Percentiles rank a stretch among this genome's conserved stretches.
Conservation (phyloP, 2,888 invertebrate species). For the Epinotia nisella region DNA sequence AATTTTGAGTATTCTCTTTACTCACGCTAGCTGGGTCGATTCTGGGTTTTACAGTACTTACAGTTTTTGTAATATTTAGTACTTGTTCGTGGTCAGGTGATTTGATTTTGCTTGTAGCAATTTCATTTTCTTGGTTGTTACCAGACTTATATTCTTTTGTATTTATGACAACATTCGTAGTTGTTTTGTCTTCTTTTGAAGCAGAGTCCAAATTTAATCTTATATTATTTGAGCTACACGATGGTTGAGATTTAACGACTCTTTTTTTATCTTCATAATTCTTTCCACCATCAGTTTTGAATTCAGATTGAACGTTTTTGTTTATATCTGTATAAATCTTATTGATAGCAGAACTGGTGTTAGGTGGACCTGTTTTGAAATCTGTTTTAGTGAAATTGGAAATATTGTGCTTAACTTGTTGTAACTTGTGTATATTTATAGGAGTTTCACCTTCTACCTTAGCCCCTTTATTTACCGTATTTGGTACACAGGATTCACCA, state of each 20-base stretch:
- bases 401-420: conserved; percentile 41
- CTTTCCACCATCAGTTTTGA: neutral
- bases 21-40: neutral
- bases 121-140: neutral
- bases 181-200: conserved; percentile 10
- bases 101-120: neutral
- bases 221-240: neutral
- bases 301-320: conserved; percentile 22
- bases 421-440: conserved; percentile 8
- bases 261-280: conserved; percentile 3
- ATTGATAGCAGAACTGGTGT: neutral
- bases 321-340: conserved; percentile 32
- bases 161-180: neutral
- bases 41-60: neutral
- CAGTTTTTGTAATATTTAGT: neutral
- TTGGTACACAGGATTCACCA: neutral
- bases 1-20: neutral
- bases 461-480: neutral
- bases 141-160: neutral
- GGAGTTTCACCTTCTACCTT: conserved; percentile 1
- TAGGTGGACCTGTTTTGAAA: conserved; percentile 18
- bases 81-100: neutral
- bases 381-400: neutral
- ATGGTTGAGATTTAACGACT: neutral
- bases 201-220: neutral